A percentile compares a stretch with the other conserved stretches of the same genome.
Evolutionary conservation across 2,113 vertebrate species (phyloP).

Genomic region (Scalopus aquaticus): DNA sequence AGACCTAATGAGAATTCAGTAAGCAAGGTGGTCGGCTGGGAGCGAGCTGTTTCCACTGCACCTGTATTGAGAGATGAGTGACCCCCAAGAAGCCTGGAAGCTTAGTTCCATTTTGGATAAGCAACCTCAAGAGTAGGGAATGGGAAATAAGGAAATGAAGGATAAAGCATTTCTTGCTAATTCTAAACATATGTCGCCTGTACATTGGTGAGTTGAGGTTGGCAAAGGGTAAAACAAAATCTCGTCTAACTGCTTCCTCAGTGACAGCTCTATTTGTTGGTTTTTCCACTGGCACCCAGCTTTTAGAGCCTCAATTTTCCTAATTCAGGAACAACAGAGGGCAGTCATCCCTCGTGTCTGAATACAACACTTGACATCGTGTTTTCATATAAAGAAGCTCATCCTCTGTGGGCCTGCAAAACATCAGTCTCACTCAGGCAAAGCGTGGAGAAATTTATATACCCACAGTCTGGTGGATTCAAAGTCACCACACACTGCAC

Average conservation of each 20-base stretch:
- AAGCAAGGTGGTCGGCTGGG: neutral
- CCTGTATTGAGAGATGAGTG: slow-evolving; percentile 38
- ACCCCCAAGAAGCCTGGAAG: neutral
- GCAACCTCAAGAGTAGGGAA: neutral
- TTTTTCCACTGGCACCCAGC: slow-evolving; percentile 61
- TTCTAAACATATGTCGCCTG: slow-evolving; percentile 72
- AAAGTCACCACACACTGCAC: slow-evolving; percentile 53
- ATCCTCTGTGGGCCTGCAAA: slow-evolving; percentile 72
- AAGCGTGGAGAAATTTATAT: slow-evolving; percentile 48
- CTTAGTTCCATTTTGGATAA: neutral
- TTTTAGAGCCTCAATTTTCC: slow-evolving; percentile 56
- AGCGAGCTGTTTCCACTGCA: slow-evolving; percentile 15
- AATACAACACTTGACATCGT: slow-evolving; percentile 43
- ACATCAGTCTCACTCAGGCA: slow-evolving; percentile 52
- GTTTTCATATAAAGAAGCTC: slow-evolving; percentile 65
- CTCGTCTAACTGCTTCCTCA: slow-evolving; percentile 43
- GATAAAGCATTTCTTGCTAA: slow-evolving; percentile 68
- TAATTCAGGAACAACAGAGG: slow-evolving; percentile 68
- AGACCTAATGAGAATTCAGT: slow-evolving; percentile 37
- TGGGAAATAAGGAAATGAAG: slow-evolving; percentile 16
- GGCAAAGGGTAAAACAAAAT: slow-evolving; percentile 63
- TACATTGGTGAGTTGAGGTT: slow-evolving; percentile 51
- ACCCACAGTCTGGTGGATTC: slow-evolving; percentile 47
- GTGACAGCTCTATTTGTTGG: slow-evolving; percentile 53
- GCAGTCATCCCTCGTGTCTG: slow-evolving; percentile 64